Conservation (phyloP, 2,113 vertebrate species). For the Sarotherodon lohbergeri region DNA sequence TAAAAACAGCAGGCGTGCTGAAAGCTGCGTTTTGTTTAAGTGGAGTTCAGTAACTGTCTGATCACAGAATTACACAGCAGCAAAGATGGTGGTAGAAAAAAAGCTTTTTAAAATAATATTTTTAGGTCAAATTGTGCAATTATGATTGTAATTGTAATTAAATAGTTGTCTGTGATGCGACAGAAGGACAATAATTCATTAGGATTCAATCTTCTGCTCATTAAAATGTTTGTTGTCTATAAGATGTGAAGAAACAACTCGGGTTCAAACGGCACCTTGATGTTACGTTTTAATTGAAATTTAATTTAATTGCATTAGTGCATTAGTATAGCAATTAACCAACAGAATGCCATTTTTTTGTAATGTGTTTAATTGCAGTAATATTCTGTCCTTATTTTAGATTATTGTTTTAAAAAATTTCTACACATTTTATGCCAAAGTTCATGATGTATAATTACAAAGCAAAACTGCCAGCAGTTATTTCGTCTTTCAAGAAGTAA, state of each 20-base stretch:
- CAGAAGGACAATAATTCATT: neutral
- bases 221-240: neutral
- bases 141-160: neutral
- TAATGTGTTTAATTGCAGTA: neutral
- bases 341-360: neutral
- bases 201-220: neutral
- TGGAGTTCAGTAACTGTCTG: neutral
- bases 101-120: neutral
- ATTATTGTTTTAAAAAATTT: neutral
- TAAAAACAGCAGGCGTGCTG: neutral
- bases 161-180: neutral
- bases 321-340: neutral
- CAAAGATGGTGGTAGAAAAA: neutral
- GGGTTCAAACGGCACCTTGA: rapidly evolving
- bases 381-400: neutral
- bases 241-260: neutral
- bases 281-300: rapidly evolving
- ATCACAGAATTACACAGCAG: rapidly evolving
- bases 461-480: neutral
- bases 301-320: neutral
- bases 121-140: rapidly evolving
- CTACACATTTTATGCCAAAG: neutral
- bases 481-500: neutral
- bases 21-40: neutral
- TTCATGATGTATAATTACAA: neutral